Evolutionary conservation across 1,140 invertebrate genomes (phyloP).

Genomic region (Platorchestia sp.): DNA sequence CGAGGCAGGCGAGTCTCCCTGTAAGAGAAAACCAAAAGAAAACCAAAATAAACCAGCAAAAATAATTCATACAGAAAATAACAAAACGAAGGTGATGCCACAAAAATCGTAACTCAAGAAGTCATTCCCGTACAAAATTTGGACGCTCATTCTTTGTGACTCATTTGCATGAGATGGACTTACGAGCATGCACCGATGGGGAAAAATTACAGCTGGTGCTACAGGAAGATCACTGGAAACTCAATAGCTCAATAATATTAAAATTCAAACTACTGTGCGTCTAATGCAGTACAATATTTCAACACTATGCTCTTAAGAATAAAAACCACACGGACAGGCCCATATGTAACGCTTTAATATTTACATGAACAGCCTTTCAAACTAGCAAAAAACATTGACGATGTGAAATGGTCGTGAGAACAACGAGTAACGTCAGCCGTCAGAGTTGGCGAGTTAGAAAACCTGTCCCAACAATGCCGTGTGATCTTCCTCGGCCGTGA

Average conservation of each 20-base stretch:
- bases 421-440: neutral
- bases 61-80: constrained; percentile 12
- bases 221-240: neutral
- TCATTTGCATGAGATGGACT: neutral
- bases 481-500: neutral
- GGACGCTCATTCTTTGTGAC: neutral
- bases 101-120: neutral
- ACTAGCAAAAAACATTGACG: neutral
- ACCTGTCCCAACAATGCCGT: neutral
- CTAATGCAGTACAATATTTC: neutral
- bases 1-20: constrained; percentile 64
- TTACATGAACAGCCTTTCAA: neutral
- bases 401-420: neutral
- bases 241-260: neutral
- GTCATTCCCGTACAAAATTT: neutral
- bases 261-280: neutral
- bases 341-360: neutral
- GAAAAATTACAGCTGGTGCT: neutral
- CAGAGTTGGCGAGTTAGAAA: neutral
- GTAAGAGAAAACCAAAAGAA: constrained; percentile 64
- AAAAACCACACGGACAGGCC: neutral
- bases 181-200: neutral
- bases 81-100: neutral
- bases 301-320: neutral
- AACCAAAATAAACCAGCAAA: constrained; percentile 54